These are phyloP conservation scores for Aphidius colemani DNA, from an alignment of 2,888 invertebrate species.

Conservation along the genomic window DNA sequence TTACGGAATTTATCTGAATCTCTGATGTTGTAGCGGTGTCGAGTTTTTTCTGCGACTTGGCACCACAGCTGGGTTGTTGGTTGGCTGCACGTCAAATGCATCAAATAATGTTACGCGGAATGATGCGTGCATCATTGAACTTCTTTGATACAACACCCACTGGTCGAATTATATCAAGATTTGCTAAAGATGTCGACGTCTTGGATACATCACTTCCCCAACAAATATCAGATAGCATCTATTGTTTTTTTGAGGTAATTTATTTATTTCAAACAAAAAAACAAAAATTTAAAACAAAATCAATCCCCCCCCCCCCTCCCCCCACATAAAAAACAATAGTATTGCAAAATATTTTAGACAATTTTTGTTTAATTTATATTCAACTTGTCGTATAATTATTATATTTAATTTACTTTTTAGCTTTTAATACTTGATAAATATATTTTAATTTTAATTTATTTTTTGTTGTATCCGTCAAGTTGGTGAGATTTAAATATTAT, in stretches of 20 bases:
- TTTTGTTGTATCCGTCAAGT: too few relatives aligned
- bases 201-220: conserved; percentile 72
- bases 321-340: too few relatives aligned
- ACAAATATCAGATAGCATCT: conserved; percentile 70
- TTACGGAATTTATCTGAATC: conserved; percentile 42
- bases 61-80: conserved; percentile 71
- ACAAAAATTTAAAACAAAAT: too few relatives aligned
- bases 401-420: too few relatives aligned
- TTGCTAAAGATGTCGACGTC: conserved; percentile 77
- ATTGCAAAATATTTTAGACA: too few relatives aligned
- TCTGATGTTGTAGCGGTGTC: conserved; percentile 70
- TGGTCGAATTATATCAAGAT: conserved; percentile 66
- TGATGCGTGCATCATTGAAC: conserved; percentile 61
- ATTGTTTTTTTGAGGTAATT: conserved; percentile 76
- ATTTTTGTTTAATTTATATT: too few relatives aligned
- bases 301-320: too few relatives aligned
- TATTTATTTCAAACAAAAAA: not conserved
- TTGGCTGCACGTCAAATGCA: conserved; percentile 67
- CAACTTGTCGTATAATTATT: too few relatives aligned
- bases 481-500: too few relatives aligned
- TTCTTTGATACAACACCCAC: conserved; percentile 63
- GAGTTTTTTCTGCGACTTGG: conserved; percentile 71
- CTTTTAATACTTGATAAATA: too few relatives aligned
- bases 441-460: too few relatives aligned
- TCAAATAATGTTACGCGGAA: conserved; percentile 57